Evolutionary conservation across 2,888 invertebrate species (phyloP).

Genomic region (Tryphoninae sp.): DNA sequence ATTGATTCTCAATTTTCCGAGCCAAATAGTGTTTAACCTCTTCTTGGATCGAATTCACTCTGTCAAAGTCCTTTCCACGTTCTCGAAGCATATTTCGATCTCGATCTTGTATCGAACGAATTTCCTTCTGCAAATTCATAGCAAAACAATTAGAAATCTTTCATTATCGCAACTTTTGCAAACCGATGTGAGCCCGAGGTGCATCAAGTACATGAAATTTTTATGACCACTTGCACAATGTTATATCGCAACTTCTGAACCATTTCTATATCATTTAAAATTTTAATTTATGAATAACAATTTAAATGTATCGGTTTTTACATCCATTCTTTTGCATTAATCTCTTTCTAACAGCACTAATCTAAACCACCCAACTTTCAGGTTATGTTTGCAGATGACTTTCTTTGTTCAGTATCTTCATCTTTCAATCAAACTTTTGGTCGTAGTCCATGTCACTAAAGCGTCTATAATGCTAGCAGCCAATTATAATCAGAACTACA

Average conservation of each 20-base stretch:
- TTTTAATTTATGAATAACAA: too few species aligned
- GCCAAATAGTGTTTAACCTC: slow-evolving; percentile 84
- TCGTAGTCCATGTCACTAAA: too few species aligned
- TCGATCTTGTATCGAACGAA: slow-evolving; percentile 78
- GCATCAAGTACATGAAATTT: too few species aligned
- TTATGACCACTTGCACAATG: too few species aligned
- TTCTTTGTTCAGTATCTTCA: background rate
- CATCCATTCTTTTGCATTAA: too few species aligned
- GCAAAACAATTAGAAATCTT: background rate
- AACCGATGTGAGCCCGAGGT: too few species aligned
- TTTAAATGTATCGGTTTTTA: too few species aligned
- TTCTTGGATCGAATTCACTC: slow-evolving; percentile 83
- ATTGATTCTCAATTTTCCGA: slow-evolving; percentile 82
- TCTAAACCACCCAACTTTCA: background rate
- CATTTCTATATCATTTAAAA: too few species aligned
- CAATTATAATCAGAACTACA: background rate
- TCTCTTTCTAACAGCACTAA: too few species aligned
- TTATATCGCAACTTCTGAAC: too few species aligned
- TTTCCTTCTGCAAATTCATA: slow-evolving; percentile 72
- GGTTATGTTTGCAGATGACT: background rate
- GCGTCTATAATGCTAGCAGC: background rate
- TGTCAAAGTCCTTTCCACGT: slow-evolving; percentile 81
- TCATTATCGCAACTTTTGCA: too few species aligned
- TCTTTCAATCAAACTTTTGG: too few species aligned
- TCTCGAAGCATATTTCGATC: slow-evolving; percentile 81